phyloP scores from a whole-genome alignment of 2,113 vertebrate genomes.

The Murina feae region DNA sequence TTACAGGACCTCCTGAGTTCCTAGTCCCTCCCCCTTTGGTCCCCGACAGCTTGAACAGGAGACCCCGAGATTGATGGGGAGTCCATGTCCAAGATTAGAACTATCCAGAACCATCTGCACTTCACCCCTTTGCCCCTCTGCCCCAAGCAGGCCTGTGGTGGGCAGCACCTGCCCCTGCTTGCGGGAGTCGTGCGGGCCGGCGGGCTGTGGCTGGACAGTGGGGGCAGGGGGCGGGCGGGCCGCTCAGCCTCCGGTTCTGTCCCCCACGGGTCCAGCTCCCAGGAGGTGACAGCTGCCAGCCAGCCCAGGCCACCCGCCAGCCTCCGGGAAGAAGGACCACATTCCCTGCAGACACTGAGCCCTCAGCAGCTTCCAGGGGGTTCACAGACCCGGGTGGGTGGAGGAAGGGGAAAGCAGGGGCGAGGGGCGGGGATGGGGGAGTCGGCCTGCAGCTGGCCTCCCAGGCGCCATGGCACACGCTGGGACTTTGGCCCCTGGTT shows the following conservation, averaged over 20 bases:
- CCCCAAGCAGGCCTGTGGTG: not conserved
- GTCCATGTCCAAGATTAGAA: not conserved
- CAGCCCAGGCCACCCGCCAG: not conserved
- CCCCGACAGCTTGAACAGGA: not conserved
- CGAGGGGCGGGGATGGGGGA: not conserved
- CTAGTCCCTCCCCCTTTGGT: not conserved
- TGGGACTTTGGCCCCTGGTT: not conserved
- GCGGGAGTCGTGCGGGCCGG: not conserved
- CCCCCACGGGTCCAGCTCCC: not conserved
- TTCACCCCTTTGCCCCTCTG: not conserved
- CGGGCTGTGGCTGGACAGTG: not conserved
- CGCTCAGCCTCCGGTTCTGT: not conserved
- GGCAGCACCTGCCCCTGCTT: not conserved
- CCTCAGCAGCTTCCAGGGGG: not conserved
- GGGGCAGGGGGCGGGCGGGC: fast-evolving
- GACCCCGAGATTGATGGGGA: not conserved
- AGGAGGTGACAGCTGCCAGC: not conserved
- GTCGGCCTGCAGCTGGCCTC: not conserved
- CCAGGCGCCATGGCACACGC: not conserved
- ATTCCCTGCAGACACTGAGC: not conserved
- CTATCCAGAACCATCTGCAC: not conserved
- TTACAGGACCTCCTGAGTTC: fast-evolving
- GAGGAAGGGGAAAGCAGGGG: not conserved
- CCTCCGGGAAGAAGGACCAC: not conserved
- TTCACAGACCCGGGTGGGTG: not conserved